A percentile compares a stretch with the other conserved stretches of the same genome.
Evolutionary conservation across 2,113 vertebrate genomes (phyloP).

Genomic region (Macrotus californicus): DNA sequence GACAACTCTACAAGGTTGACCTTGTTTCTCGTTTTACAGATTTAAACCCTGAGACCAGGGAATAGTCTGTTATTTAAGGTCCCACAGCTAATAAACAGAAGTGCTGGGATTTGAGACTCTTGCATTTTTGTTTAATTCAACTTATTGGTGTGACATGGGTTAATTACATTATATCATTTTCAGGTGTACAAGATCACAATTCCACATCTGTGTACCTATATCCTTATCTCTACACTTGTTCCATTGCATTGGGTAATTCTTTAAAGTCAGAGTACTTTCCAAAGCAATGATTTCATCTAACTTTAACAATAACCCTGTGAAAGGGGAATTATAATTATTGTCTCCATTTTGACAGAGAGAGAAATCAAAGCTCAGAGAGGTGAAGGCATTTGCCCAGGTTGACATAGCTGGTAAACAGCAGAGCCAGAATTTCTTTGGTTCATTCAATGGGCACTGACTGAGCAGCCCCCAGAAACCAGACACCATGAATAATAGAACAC

Average conservation of each 20-base stretch:
- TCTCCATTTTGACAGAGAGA: constrained; percentile 3
- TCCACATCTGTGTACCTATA: not conserved
- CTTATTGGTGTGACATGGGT: not conserved
- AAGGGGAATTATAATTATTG: not conserved
- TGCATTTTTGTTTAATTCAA: not conserved
- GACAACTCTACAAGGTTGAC: not conserved
- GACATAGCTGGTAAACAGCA: not conserved
- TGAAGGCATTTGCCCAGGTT: not conserved
- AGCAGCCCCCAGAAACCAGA: not conserved
- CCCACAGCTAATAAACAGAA: not conserved
- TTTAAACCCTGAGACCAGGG: not conserved
- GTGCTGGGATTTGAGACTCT: not conserved
- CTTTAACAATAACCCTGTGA: not conserved
- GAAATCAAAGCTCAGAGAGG: not conserved
- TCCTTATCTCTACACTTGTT: not conserved
- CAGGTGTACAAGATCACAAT: not conserved
- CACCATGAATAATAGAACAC: not conserved
- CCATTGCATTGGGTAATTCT: not conserved
- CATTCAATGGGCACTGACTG: not conserved
- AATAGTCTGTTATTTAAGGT: not conserved
- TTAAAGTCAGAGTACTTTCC: not conserved
- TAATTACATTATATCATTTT: not conserved
- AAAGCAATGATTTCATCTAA: not conserved
- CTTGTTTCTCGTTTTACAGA: not conserved
- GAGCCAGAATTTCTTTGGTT: not conserved